Evolutionary conservation across 2,113 vertebrate species (phyloP).

Genomic region (Cryptotis parvus): DNA sequence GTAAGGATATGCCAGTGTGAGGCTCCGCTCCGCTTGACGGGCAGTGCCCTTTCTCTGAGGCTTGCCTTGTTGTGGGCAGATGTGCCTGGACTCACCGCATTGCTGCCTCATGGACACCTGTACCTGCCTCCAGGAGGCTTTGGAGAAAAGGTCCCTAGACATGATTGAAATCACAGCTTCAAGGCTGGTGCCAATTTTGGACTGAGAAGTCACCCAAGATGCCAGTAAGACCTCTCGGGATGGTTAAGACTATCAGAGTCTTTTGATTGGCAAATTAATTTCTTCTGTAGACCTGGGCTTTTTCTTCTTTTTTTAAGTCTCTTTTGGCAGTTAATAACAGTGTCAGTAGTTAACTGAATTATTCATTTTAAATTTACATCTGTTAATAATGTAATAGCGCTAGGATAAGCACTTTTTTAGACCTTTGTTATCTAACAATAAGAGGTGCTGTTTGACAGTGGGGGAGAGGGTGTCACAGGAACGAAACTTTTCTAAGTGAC

Average conservation of each 20-base stretch:
- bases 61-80: background rate
- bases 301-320: background rate
- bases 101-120: background rate
- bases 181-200: background rate
- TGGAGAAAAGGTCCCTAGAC: background rate
- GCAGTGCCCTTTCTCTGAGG: background rate
- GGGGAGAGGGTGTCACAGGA: background rate
- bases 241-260: background rate
- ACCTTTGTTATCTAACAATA: background rate
- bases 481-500: background rate
- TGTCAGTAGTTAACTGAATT: constrained; percentile 16
- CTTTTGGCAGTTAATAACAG: constrained; percentile 18
- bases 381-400: background rate
- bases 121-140: background rate
- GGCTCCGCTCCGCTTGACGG: background rate
- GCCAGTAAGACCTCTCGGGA: background rate
- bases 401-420: background rate
- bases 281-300: background rate
- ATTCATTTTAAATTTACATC: constrained; percentile 35
- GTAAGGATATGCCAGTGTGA: background rate
- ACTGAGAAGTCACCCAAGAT: background rate
- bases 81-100: background rate
- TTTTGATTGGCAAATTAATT: background rate
- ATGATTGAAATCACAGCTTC: background rate
- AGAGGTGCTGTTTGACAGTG: constrained; percentile 19